Percentiles rank a stretch among this genome's conserved stretches.
Evolutionary conservation across 2,113 vertebrate species (phyloP).

Genomic region (Microcebus tavaratra): DNA sequence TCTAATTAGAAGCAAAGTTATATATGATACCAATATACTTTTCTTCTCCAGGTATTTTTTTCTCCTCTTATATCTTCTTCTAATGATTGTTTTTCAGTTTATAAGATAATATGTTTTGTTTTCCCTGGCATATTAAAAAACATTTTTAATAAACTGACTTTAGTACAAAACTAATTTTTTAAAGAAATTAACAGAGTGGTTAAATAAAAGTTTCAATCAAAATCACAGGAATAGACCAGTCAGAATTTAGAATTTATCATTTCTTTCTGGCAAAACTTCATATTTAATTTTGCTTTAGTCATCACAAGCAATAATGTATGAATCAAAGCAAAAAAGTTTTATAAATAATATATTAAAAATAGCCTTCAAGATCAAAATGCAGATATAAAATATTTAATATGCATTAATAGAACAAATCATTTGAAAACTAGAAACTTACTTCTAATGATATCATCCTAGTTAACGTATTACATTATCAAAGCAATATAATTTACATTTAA

Average conservation of each 20-base stretch:
- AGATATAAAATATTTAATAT: not conserved
- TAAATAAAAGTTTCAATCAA: not conserved
- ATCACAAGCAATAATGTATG: not conserved
- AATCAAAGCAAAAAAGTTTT: not conserved
- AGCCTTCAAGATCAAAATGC: not conserved
- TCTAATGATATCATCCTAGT: not conserved
- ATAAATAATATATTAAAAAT: not conserved
- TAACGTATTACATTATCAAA: not conserved
- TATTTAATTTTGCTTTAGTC: not conserved
- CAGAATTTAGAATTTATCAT: not conserved
- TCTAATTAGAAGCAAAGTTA: not conserved
- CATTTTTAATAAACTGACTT: not conserved
- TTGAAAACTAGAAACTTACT: not conserved
- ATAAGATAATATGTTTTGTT: not conserved
- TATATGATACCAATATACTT: not conserved
- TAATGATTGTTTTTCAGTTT: not conserved
- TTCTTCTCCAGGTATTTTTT: not conserved
- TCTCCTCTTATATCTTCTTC: not conserved
- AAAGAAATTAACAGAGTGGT: not conserved
- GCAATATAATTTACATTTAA: not conserved
- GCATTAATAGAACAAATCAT: not conserved
- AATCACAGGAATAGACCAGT: not conserved
- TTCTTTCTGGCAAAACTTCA: not conserved
- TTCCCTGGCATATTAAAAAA: not conserved
- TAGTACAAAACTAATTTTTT: not conserved